A percentile compares a stretch with the other conserved stretches of the same genome.
phyloP scores from a whole-genome alignment of 1,140 invertebrate genomes.

The Lineus longissimus region DNA sequence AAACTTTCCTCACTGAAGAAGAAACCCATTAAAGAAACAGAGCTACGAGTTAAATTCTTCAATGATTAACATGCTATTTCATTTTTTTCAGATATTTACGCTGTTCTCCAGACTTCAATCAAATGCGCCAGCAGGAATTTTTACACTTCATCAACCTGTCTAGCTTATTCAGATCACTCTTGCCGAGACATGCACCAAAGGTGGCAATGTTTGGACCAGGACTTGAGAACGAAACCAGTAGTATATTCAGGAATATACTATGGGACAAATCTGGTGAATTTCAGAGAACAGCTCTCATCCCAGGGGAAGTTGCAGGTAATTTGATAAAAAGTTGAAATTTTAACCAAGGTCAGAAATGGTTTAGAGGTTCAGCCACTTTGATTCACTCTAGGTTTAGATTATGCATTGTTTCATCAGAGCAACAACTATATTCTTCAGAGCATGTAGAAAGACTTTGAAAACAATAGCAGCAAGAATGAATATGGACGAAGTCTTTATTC shows the following conservation, averaged over 20 bases:
- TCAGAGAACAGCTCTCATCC: slow-evolving; percentile 33
- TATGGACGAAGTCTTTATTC: too few species aligned
- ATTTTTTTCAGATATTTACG: slow-evolving; percentile 36
- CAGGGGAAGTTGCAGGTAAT: slow-evolving; percentile 38
- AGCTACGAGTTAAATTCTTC: not conserved
- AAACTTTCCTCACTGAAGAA: not conserved
- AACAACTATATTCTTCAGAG: too few species aligned
- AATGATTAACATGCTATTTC: not conserved
- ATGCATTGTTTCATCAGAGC: too few species aligned
- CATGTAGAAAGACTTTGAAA: too few species aligned
- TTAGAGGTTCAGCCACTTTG: too few species aligned
- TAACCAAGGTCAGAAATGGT: too few species aligned
- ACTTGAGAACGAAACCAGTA: slow-evolving; percentile 39
- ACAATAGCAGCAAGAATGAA: too few species aligned
- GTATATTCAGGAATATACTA: slow-evolving; percentile 37
- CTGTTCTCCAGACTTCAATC: slow-evolving; percentile 39
- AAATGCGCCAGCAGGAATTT: slow-evolving; percentile 28
- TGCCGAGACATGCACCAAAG: slow-evolving; percentile 41
- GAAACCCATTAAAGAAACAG: not conserved
- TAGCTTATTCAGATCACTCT: slow-evolving; percentile 34
- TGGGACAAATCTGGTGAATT: slow-evolving; percentile 32
- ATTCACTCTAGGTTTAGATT: too few species aligned
- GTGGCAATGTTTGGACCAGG: slow-evolving; percentile 49
- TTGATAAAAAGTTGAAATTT: slow-evolving; percentile 31
- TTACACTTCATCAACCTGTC: slow-evolving; percentile 35